Base-by-base conservation (phyloP, 2,797 vertebrate species). In the Psittacula echo region DNA sequence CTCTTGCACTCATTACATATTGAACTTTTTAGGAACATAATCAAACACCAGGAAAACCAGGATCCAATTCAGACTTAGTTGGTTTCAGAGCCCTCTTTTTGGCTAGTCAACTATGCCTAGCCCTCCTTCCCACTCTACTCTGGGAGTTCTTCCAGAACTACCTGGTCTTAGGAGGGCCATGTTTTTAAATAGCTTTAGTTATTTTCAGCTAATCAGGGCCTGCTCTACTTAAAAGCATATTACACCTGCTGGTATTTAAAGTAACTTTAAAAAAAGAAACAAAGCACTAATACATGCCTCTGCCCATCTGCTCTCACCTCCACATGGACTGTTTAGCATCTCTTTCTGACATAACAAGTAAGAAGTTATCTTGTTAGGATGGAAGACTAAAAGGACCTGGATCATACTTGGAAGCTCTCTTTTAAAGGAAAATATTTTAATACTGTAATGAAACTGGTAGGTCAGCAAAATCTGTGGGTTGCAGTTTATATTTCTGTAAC, bases 241-340 rank as follows among this genome's bases (percentile, higher is more conserved):
- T 93, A 95, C 80, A 97, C 83, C 91, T 97, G 86, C 34, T 85
- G 53, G 65, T 94, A 95, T 87, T 94, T 94, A 87, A 94, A 89
- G 85, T 83, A 93, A 86, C 65, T 70, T 92, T 89, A 88, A 86
- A 95, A 91, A 94, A 68, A 32, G 92, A 92, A 96, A 90, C 75
- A 71, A 96, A 95, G n/a, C 68, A 89, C 72, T 90, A 90, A 77
- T 79, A 74, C 71, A 58, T 73, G 54, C 4, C 8, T 91, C 48
- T 95, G 72, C 27, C 74, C 78, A 94, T 91, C 88, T 96, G 81
- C 89, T 95, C 78, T 85, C 58, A 89, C 41, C 48, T 93, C n/a
- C 26, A 77, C 67, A 21, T 71, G 32, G 65, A 66, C 27, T 16
- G 24, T 64, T 91, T 68, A 77, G 30, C 21, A 54, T 44, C 23